Conservation (phyloP, 2,113 vertebrate species). For the Tenrec ecaudatus region DNA sequence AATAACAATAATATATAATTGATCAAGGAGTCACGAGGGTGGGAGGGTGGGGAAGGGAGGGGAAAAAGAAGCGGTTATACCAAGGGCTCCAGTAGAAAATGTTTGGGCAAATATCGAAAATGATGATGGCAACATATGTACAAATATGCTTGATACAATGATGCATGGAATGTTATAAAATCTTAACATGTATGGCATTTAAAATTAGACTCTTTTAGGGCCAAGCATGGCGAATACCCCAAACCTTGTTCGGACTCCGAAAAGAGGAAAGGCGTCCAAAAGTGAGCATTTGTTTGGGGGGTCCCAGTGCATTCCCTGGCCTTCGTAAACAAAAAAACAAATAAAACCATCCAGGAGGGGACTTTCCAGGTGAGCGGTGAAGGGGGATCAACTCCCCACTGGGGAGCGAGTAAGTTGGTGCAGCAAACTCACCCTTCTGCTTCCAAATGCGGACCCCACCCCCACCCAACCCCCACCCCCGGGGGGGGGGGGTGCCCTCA, state of each 20-base stretch:
- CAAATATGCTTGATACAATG: too few species aligned
- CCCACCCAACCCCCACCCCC: too few species aligned
- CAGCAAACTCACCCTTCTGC: not conserved
- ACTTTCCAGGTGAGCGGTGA: slow-evolving; percentile 57
- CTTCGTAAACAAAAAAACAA: not conserved
- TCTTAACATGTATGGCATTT: slow-evolving; percentile 41
- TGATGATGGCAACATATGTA: too few species aligned
- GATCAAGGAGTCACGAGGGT: too few species aligned
- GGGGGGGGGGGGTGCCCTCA: not conserved
- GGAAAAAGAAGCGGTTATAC: too few species aligned
- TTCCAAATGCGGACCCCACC: not conserved
- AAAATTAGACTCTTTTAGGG: slow-evolving; percentile 71
- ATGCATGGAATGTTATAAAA: too few species aligned
- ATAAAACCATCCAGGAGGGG: slow-evolving; percentile 41
- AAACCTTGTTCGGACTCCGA: slow-evolving; percentile 45
- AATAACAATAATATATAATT: too few species aligned
- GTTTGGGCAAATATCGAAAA: too few species aligned
- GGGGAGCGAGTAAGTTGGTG: not conserved
- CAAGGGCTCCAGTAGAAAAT: too few species aligned
- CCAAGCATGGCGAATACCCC: slow-evolving; percentile 9
- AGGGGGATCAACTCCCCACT: not conserved
- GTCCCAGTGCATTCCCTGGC: not conserved
- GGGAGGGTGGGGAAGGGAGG: too few species aligned
- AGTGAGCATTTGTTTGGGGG: slow-evolving; percentile 51
- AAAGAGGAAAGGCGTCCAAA: slow-evolving; percentile 22